These are phyloP conservation scores for Homarus americanus DNA, from an alignment of 1,140 invertebrate genomes.

Conservation along the genomic window DNA sequence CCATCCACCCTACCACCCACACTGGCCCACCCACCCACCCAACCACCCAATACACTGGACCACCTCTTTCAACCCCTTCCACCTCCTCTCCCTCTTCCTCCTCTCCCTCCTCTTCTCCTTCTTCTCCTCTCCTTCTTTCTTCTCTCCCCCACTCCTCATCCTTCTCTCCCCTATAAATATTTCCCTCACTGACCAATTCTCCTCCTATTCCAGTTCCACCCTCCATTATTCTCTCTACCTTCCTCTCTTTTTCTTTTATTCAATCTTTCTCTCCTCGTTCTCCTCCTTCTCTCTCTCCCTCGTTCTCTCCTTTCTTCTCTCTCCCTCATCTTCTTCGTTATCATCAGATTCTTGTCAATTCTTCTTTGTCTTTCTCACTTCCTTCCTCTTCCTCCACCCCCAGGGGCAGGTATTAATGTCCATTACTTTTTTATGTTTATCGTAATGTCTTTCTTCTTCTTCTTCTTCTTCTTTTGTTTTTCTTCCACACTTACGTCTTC, in stretches of 20 bases:
- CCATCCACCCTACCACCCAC: neutral
- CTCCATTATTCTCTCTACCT: neutral
- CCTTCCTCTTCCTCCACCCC: too few species aligned
- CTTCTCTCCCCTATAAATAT: neutral
- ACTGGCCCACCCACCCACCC: neutral
- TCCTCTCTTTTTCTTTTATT: neutral
- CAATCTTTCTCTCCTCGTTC: neutral
- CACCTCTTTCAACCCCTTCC: neutral
- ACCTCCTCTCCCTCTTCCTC: neutral
- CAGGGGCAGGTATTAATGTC: too few species aligned
- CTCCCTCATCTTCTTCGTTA: neutral
- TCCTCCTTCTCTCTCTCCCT: neutral
- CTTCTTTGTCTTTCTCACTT: too few species aligned
- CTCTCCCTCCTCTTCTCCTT: neutral
- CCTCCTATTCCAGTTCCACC: neutral
- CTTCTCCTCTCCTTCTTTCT: neutral
- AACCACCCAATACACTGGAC: neutral
- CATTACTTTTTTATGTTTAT: too few species aligned
- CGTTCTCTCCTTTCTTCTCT: neutral
- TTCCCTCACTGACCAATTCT: neutral
- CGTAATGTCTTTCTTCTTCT: neutral
- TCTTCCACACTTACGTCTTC: neutral
- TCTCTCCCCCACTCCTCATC: neutral
- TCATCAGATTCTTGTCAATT: too few species aligned
- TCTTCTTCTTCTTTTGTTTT: neutral